These are phyloP conservation scores for Caenorhabditis japonica DNA, from an alignment of 2,888 invertebrate species.

Conservation along the genomic window DNA sequence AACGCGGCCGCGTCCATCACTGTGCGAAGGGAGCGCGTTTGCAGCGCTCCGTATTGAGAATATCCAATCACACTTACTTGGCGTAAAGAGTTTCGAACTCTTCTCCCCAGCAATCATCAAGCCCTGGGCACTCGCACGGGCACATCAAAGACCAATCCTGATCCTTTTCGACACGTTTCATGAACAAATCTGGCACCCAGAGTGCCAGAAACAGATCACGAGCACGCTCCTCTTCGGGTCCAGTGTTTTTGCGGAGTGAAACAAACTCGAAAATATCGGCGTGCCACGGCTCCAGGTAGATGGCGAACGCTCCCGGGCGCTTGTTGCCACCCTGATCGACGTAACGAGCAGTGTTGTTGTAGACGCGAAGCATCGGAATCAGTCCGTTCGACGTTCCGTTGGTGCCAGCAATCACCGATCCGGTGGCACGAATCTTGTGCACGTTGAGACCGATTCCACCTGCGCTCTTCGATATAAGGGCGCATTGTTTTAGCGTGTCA, in stretches of 20 bases:
- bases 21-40: too few species aligned
- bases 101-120: constrained; percentile 93
- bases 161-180: constrained; percentile 84
- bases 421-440: constrained; percentile 93
- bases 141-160: constrained; percentile 95
- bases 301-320: constrained; percentile 95
- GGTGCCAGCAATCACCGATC: constrained; percentile 92
- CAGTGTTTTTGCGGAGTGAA: constrained; percentile 92
- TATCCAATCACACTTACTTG: constrained; percentile 79
- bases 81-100: constrained; percentile 91
- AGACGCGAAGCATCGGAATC: constrained; percentile 94
- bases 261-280: constrained; percentile 95
- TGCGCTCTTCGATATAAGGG: constrained; percentile 94
- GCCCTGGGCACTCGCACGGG: constrained; percentile 90
- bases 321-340: constrained; percentile 98
- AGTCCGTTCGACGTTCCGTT: constrained; percentile 94
- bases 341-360: constrained; percentile 94
- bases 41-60: too few species aligned
- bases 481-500: constrained; percentile 81
- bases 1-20: too few species aligned
- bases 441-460: constrained; percentile 97
- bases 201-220: constrained; percentile 95
- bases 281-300: constrained; percentile 99
- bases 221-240: constrained; percentile 90
- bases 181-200: constrained; percentile 97